Evolutionary conservation across 1,140 invertebrate genomes (phyloP).

Genomic region (Cotesia chilonis): DNA sequence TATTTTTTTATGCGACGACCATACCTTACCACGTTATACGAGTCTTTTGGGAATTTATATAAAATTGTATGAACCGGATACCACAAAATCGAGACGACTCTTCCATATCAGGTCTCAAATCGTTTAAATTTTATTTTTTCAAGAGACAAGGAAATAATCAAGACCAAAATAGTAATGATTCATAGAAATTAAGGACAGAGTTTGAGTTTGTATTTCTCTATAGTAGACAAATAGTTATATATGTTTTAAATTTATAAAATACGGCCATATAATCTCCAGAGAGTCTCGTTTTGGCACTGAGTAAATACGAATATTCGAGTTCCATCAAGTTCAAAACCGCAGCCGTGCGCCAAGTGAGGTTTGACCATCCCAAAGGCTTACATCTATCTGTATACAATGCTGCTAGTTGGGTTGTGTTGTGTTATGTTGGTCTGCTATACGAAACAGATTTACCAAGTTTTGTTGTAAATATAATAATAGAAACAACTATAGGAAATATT

Average conservation of each 20-base stretch:
- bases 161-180: too few relatives aligned
- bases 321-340: constrained; percentile 39
- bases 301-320: constrained; percentile 31
- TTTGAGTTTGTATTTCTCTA: too few relatives aligned
- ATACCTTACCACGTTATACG: neutral
- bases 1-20: neutral
- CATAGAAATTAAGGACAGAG: too few relatives aligned
- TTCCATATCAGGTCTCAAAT: constrained; percentile 5
- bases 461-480: constrained; percentile 5
- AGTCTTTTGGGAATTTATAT: constrained; percentile 1
- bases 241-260: constrained; percentile 13
- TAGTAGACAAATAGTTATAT: neutral
- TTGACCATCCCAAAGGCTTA: constrained; percentile 21
- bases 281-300: constrained; percentile 9
- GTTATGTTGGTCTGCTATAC: neutral
- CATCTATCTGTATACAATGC: constrained; percentile 13
- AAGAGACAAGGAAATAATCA: too few relatives aligned
- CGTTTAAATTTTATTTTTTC: neutral
- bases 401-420: too few relatives aligned
- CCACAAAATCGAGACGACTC: neutral
- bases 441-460: constrained; percentile 34
- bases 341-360: constrained; percentile 36
- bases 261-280: neutral
- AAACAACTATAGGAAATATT: too few relatives aligned
- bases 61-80: neutral